Conservation (phyloP, 2,113 vertebrate genomes). For the Nycticorax nycticorax region DNA sequence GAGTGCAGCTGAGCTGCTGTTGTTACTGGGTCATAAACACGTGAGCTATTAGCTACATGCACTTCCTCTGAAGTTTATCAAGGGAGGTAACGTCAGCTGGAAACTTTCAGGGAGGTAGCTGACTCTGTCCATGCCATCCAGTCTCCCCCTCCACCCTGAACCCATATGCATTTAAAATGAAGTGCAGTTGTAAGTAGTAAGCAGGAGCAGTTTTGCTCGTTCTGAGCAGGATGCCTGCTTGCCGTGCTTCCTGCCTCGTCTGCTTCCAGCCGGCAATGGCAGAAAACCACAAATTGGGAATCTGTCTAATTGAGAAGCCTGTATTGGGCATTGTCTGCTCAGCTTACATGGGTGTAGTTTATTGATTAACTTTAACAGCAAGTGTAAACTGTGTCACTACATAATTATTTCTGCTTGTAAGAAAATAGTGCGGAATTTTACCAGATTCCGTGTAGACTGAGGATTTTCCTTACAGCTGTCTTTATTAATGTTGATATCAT, state of each 20-base stretch:
- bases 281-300: background rate
- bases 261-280: background rate
- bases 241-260: accelerated
- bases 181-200: background rate
- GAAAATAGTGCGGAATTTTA: background rate
- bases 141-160: background rate
- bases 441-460: background rate
- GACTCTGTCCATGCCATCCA: background rate
- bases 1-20: background rate
- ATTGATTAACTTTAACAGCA: background rate
- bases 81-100: background rate
- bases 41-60: background rate
- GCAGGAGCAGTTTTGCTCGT: background rate
- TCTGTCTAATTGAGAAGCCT: background rate
- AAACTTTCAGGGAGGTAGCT: background rate
- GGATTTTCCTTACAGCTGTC: background rate
- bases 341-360: background rate
- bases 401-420: background rate
- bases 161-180: background rate
- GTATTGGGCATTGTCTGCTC: background rate
- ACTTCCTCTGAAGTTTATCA: background rate
- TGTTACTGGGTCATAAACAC: background rate
- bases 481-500: background rate
- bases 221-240: background rate
- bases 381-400: background rate